A percentile compares a stretch with the other conserved stretches of the same genome.
Conservation (phyloP, 1,140 invertebrate species). For the Drosophila repleta region DNA sequence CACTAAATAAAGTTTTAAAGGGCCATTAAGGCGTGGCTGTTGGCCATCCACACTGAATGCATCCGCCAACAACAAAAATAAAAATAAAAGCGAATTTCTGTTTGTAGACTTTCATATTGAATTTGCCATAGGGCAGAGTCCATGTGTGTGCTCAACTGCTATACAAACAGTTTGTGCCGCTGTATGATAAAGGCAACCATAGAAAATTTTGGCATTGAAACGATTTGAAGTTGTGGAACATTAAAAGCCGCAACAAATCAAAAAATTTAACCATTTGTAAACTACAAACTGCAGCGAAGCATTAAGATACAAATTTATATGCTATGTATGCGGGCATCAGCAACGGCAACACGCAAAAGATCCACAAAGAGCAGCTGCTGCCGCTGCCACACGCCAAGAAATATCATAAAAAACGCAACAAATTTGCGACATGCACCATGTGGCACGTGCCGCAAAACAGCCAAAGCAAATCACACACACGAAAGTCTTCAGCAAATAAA, state of each 20-base stretch:
- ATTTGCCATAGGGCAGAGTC: background rate
- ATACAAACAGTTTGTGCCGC: background rate
- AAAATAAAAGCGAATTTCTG: constrained; percentile 23
- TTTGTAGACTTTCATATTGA: background rate
- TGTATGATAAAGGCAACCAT: constrained; percentile 6
- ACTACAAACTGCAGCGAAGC: constrained; percentile 18
- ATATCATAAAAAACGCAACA: constrained; percentile 13
- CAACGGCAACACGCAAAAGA: background rate
- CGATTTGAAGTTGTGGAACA: background rate
- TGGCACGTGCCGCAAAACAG: background rate
- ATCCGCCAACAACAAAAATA: constrained; percentile 9
- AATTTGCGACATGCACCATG: constrained; percentile 4
- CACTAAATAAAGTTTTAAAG: constrained; percentile 8
- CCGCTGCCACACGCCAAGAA: background rate
- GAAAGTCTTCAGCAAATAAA: background rate
- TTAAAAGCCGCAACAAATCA: constrained; percentile 14
- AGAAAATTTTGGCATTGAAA: background rate
- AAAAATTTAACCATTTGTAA: constrained; percentile 15
- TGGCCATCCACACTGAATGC: background rate
- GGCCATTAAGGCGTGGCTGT: background rate
- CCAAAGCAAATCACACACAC: background rate
- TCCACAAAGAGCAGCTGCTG: background rate
- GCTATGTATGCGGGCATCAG: background rate
- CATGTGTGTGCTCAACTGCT: background rate
- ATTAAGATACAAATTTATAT: constrained; percentile 29